These are phyloP conservation scores for Zaprionus ghesquierei DNA, from an alignment of 1,140 invertebrate genomes.

Conservation along the genomic window DNA sequence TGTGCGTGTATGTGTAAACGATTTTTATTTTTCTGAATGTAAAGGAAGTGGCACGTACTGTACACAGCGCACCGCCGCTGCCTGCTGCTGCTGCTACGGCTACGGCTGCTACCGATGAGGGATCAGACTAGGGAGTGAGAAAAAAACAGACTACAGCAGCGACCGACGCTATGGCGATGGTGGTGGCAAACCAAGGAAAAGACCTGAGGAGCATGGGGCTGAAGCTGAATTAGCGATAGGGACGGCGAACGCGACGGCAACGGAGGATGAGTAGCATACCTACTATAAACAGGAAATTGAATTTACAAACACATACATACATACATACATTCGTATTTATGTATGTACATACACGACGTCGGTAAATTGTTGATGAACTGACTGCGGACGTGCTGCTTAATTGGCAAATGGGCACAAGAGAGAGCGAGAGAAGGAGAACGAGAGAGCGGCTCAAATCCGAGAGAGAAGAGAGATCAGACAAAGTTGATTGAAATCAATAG, in stretches of 20 bases:
- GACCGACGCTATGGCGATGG: constrained; percentile 20
- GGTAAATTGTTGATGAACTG: constrained; percentile 66
- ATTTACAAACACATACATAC: constrained; percentile 66
- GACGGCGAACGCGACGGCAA: not conserved
- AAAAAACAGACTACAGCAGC: constrained; percentile 54
- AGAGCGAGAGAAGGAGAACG: constrained; percentile 26
- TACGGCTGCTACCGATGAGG: constrained; percentile 51
- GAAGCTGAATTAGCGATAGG: constrained; percentile 19
- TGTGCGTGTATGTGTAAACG: constrained; percentile 43
- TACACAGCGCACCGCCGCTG: constrained; percentile 61
- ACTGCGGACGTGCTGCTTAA: constrained; percentile 72
- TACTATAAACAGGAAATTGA: constrained; percentile 79
- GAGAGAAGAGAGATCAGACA: constrained; percentile 39
- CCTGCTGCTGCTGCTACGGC: constrained; percentile 23
- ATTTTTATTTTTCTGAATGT: constrained; percentile 81
- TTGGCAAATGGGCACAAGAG: constrained; percentile 70
- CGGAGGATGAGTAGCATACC: constrained; percentile 33
- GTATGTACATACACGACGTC: constrained; percentile 8
- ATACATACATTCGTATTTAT: constrained; percentile 12
- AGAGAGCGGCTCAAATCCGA: constrained; percentile 21
- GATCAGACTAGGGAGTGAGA: constrained; percentile 57
- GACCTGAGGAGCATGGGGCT: constrained; percentile 30
- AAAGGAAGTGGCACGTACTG: constrained; percentile 81
- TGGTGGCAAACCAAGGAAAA: constrained; percentile 40
- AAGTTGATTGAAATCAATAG: constrained; percentile 80